Evolutionary conservation across 2,113 vertebrate genomes (phyloP), one percentile per base, ranked within the genome.

Genomic region (Nothobranchius furzeri): DNA sequence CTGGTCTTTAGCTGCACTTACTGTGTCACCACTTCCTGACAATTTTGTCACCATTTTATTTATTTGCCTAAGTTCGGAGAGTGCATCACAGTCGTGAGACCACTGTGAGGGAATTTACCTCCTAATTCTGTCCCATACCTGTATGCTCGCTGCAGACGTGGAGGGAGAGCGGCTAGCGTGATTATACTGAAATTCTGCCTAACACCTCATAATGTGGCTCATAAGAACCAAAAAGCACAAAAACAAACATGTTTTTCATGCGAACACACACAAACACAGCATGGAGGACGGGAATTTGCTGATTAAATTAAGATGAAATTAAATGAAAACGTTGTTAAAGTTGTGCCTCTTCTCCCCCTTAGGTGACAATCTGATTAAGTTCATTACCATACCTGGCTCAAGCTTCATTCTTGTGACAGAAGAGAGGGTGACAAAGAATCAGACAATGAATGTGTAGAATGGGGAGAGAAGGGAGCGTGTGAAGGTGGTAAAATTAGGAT

Each of bases 121-220:
- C 56, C 83, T 78, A 82, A 81, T 82, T 78, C 64, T 55, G 61
- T 72, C 73, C 67, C 70, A 76, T 79, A 75, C 81, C 79, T 66
- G n/a, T n/a, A 53, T 61, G 63, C 78, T 57, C 0, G 17, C 43
- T 52, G 78, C 82, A 64, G 68, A 71, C 0, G 5, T 64, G 48
- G 70, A 73, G 53, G 50, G 73, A 83, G 68, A 84, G 71, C n/a
- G 52, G 59, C 69, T 85, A 87, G 88, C 76, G 64, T 75, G 75
- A 85, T 87, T 86, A 86, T 48, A 64, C 51, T 53, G 78, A 48
- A 82, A 86, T 87, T 87, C 74, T 87, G 79, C 79, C 81, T 84
- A 79, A 85, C 48, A 70, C 67, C 56, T 75, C 61, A 73, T 68
- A 70, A 81, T 68, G 71, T 72, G 48, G 64, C 45, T 74, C 64